These are phyloP conservation scores for Indicator maculatus DNA, from an alignment of 2,113 vertebrate genomes.

Conservation along the genomic window DNA sequence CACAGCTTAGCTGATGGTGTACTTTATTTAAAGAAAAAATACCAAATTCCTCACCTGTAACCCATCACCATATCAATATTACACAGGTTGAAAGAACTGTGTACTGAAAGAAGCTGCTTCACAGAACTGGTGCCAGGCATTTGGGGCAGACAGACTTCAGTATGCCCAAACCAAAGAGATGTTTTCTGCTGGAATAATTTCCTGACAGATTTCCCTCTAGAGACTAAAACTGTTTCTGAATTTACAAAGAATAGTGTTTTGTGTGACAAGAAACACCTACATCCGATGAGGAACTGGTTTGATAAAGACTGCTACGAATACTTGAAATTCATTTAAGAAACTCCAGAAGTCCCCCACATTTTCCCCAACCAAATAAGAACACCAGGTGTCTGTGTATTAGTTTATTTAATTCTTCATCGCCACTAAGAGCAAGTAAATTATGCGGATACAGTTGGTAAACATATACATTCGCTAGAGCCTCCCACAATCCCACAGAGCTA, in stretches of 20 bases:
- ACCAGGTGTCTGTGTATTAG: conserved; percentile 12
- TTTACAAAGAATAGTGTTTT: neutral
- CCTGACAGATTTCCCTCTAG: neutral
- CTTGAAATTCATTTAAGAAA: neutral
- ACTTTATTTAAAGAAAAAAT: neutral
- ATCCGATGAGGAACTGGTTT: neutral
- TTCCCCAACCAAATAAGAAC: conserved; percentile 15
- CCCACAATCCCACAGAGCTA: conserved; percentile 31
- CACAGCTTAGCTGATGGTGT: neutral
- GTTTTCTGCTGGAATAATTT: neutral
- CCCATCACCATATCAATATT: neutral
- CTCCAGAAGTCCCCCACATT: neutral
- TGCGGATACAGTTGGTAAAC: conserved; percentile 32
- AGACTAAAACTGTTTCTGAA: neutral
- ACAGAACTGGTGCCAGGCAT: no score
- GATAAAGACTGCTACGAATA: neutral
- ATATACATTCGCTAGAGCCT: conserved; percentile 25
- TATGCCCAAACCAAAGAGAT: neutral
- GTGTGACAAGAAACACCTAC: neutral
- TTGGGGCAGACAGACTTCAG: neutral
- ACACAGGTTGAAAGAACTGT: neutral
- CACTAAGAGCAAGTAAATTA: conserved; percentile 57
- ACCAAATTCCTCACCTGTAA: neutral
- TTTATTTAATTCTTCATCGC: conserved; percentile 54
- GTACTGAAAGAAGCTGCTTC: neutral